Conservation (phyloP, 2,797 vertebrate genomes). For the Xiphorhynchus erythropygius region DNA sequence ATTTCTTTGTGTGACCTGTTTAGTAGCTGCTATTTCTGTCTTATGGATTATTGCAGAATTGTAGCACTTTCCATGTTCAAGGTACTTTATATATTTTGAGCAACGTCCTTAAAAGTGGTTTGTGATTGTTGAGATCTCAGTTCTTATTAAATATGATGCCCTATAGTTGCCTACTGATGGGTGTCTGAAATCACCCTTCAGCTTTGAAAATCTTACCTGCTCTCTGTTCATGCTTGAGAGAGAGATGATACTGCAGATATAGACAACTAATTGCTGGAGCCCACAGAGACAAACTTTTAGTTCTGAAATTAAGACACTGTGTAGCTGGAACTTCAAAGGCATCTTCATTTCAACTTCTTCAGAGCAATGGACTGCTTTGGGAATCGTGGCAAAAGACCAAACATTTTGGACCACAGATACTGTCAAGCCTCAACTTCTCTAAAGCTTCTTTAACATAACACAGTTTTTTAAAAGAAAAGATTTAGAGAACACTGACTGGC, state of each 20-base stretch:
- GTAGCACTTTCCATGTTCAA: background rate
- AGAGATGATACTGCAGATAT: background rate
- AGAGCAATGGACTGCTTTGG: background rate
- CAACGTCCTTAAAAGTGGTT: background rate
- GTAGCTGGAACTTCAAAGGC: background rate
- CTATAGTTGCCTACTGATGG: background rate
- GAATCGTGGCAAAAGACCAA: background rate
- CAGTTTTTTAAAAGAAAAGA: background rate
- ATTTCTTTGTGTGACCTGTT: background rate
- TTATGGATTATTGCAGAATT: background rate
- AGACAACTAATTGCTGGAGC: background rate
- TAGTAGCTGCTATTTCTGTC: background rate
- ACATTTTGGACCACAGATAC: background rate
- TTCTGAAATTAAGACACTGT: background rate
- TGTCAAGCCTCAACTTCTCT: background rate
- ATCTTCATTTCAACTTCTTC: background rate
- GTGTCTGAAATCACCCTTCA: background rate
- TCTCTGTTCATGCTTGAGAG: background rate
- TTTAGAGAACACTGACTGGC: background rate
- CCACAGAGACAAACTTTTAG: background rate
- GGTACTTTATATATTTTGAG: background rate
- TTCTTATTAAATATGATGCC: background rate
- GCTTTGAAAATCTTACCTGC: background rate
- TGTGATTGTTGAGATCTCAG: background rate
- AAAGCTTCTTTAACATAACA: background rate